phyloP scores from a whole-genome alignment of 1,140 invertebrate genomes.

The Charaxes varanes region DNA sequence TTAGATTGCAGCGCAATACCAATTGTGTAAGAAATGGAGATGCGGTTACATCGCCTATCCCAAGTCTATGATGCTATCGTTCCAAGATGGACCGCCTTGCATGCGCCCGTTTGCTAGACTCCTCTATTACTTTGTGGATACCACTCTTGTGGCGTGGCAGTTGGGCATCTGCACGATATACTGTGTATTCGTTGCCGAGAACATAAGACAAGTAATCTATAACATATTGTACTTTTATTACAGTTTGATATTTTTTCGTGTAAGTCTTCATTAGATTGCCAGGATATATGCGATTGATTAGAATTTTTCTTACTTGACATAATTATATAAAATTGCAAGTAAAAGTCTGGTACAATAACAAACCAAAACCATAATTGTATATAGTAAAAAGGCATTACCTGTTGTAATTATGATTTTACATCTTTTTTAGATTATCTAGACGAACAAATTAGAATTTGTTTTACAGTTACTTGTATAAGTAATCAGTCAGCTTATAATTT shows the following conservation, averaged over 20 bases:
- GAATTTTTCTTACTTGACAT: too few species aligned
- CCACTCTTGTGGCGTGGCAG: conserved; percentile 86
- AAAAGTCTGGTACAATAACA: too few species aligned
- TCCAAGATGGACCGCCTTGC: conserved; percentile 75
- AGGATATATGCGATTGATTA: too few species aligned
- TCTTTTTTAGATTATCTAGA: too few species aligned
- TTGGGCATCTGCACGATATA: conserved; percentile 92
- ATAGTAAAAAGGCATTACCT: too few species aligned
- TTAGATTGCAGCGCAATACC: conserved; percentile 78
- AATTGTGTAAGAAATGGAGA: conserved; percentile 79
- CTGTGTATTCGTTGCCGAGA: conserved; percentile 87
- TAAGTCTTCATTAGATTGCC: too few species aligned
- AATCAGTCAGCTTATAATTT: too few species aligned
- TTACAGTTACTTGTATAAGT: too few species aligned
- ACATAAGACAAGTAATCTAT: conserved; percentile 77
- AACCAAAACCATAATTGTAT: too few species aligned
- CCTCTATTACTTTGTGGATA: conserved; percentile 75
- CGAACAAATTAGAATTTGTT: too few species aligned
- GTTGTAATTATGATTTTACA: too few species aligned
- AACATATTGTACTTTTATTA: not conserved
- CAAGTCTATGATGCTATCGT: conserved; percentile 75
- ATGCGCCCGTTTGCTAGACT: conserved; percentile 57
- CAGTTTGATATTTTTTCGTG: conserved; percentile 22
- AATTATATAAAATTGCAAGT: too few species aligned
- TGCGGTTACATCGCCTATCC: conserved; percentile 79